Evolutionary conservation across 1,140 invertebrate genomes (phyloP).

Genomic region (Amyelois transitella): DNA sequence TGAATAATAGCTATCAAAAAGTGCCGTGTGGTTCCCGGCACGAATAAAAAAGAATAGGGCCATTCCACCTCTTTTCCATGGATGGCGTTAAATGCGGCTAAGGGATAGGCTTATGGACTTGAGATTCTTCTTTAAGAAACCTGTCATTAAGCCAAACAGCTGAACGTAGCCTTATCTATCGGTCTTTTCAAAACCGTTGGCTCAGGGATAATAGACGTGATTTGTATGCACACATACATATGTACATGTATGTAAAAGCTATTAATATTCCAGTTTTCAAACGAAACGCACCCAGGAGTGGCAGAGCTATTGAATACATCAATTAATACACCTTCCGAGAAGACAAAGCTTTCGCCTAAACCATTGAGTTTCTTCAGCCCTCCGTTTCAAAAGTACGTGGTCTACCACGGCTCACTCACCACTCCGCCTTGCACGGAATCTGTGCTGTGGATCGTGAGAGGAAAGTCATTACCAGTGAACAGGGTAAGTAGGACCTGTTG

Average conservation of each 20-base stretch:
- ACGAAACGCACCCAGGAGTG: slow-evolving; percentile 27
- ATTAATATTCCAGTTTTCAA: slow-evolving; percentile 22
- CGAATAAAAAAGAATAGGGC: too few relatives aligned
- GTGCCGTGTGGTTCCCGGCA: too few relatives aligned
- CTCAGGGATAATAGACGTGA: too few relatives aligned
- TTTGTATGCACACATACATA: not conserved
- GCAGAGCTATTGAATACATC: slow-evolving; percentile 17
- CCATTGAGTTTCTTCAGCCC: slow-evolving; percentile 35
- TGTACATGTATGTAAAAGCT: not conserved
- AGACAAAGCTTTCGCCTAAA: slow-evolving; percentile 4
- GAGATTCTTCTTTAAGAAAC: too few relatives aligned
- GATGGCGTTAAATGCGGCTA: too few relatives aligned
- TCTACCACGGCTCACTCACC: slow-evolving; percentile 51
- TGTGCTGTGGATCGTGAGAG: slow-evolving; percentile 47
- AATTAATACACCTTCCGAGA: not conserved
- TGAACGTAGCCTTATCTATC: too few relatives aligned
- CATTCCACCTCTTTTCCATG: too few relatives aligned
- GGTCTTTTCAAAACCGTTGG: too few relatives aligned
- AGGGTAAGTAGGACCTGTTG: slow-evolving; percentile 39
- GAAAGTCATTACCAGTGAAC: slow-evolving; percentile 25
- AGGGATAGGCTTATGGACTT: too few relatives aligned
- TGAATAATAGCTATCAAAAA: too few relatives aligned
- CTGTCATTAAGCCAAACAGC: too few relatives aligned
- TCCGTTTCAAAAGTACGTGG: slow-evolving; percentile 37
- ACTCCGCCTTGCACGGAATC: slow-evolving; percentile 45